phyloP scores from a whole-genome alignment of 1,140 invertebrate species.

The Trachymyrmex cornetzi region DNA sequence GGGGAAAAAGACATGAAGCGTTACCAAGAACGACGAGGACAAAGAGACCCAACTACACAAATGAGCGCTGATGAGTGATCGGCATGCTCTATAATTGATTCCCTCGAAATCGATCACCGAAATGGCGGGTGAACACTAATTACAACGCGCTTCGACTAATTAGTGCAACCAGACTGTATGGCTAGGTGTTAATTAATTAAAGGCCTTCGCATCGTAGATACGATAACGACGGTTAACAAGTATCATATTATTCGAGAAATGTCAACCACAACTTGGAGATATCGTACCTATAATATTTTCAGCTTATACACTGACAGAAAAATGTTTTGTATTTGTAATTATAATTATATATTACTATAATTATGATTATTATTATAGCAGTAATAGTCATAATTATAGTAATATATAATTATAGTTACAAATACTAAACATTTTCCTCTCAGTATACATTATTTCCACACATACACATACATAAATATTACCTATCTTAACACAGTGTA shows the following conservation, averaged over 20 bases:
- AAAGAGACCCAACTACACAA: slow-evolving; percentile 18
- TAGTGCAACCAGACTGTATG: slow-evolving; percentile 77
- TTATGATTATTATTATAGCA: too few species aligned
- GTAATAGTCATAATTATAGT: too few species aligned
- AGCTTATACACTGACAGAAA: too few species aligned
- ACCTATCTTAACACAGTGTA: neutral
- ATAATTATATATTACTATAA: too few species aligned
- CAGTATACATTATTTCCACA: slow-evolving; percentile 31
- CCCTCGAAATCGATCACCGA: slow-evolving; percentile 80
- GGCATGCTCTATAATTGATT: slow-evolving; percentile 82
- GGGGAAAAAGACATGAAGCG: neutral
- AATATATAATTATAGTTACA: too few species aligned
- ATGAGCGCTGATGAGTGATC: slow-evolving; percentile 68
- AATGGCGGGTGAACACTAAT: slow-evolving; percentile 85
- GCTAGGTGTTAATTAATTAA: slow-evolving; percentile 87
- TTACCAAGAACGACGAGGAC: slow-evolving; percentile 11
- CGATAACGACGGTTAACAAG: slow-evolving; percentile 44
- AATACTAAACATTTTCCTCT: too few species aligned
- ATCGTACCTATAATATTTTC: slow-evolving; percentile 6
- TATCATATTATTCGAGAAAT: slow-evolving; percentile 54
- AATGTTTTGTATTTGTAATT: too few species aligned
- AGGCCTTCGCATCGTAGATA: slow-evolving; percentile 77
- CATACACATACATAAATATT: neutral
- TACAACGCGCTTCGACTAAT: slow-evolving; percentile 85
- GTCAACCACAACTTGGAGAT: slow-evolving; percentile 31